Evolutionary conservation across 2,113 vertebrate genomes (phyloP), one percentile per base, ranked within the genome.

Genomic region (Dicrurus megarhynchus): DNA sequence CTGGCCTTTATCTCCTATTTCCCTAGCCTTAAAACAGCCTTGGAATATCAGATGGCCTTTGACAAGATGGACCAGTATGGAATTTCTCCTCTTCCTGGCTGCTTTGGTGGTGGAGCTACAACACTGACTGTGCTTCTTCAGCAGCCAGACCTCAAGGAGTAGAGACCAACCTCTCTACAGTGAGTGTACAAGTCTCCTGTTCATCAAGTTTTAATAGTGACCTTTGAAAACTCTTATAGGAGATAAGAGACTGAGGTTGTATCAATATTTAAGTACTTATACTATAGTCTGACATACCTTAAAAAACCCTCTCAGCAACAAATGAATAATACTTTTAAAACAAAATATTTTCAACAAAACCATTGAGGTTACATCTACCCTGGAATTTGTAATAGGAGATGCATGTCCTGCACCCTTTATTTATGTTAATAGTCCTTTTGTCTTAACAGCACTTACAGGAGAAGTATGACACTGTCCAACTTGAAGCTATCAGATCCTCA

Each of bases 111-210:
- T 41, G 39, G 30, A 87, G 12, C 27, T 70, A 28, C 2, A 9
- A 5, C 16, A 60, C 6, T 37, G 33, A 60, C 10, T 22, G 11
- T 0, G 0, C 16, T 59, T 84, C 9, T 47, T 19, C 41, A 69
- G 28, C 52, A 76, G 47, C 16, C 39, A 76, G 24, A 49, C 3
- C 28, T 84, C 39, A 49, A 35, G 26, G 9, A 57, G 8, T 2
- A 47, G n/a, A 47, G 57, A 55, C 8, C 3, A 26, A 20, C 11
- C 7, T 35, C 60, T 47, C 49, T 68, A 6, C 57, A 64, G 35
- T 1, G 13, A 68, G 35, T 1, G 2, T 5, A 6, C 0, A 0
- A 56, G 24, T 30, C 16, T 24, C 16, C 44, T 60, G 28, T 30
- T 57, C 41, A 35, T 41, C 21, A 55, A 6, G 42, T 78, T 92